Conservation (phyloP, 2,797 vertebrate genomes). For the Myotis pilosus region DNA sequence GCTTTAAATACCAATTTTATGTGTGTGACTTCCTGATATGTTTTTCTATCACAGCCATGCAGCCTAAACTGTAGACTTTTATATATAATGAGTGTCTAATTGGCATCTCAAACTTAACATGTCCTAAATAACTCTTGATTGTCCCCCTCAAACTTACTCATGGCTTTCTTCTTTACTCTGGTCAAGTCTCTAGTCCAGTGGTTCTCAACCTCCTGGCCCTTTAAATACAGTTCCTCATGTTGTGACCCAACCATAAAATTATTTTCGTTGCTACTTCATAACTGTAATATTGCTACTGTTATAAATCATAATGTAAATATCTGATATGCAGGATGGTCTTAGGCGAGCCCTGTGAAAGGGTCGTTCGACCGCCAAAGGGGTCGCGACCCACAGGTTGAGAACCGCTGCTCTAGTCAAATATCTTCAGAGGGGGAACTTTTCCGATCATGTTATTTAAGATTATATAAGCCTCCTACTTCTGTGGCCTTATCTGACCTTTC, state of each 20-base stretch:
- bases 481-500: not conserved
- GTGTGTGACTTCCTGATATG: not conserved
- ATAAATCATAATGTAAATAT: no score
- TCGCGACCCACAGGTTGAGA: no score
- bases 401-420: not conserved
- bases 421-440: not conserved
- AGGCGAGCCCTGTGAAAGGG: no score
- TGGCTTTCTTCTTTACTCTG: not conserved
- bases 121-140: not conserved
- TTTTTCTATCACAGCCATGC: not conserved
- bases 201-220: no score
- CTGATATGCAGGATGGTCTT: no score
- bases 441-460: not conserved
- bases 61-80: not conserved
- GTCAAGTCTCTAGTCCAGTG: not conserved
- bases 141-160: not conserved
- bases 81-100: not conserved
- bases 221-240: no score
- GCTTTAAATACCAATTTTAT: not conserved
- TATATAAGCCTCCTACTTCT: not conserved
- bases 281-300: no score
- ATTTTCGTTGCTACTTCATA: no score
- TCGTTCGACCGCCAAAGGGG: no score
- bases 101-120: not conserved
- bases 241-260: no score